phyloP scores from a whole-genome alignment of 2,888 invertebrate genomes.

The Didymodactylos carnosus region DNA sequence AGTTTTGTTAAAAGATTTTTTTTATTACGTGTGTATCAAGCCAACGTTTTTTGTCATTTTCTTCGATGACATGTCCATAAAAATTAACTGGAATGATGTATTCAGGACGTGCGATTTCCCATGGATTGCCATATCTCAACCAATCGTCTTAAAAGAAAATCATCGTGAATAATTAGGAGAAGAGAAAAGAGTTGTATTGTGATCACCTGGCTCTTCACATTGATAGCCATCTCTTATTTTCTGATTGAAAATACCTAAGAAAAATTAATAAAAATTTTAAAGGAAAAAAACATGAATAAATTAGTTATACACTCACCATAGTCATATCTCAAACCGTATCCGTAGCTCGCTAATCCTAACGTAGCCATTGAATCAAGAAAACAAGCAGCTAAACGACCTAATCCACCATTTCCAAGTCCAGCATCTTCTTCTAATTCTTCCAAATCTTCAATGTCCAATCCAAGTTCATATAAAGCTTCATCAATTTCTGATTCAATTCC shows the following conservation, averaged over 20 bases:
- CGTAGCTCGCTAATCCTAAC: conserved; percentile 88
- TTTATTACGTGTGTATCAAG: conserved; percentile 79
- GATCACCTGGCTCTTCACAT: conserved; percentile 89
- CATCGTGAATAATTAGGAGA: too few species aligned
- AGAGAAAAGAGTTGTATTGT: too few species aligned
- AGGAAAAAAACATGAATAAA: background rate
- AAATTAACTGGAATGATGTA: conserved; percentile 91
- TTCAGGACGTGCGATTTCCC: conserved; percentile 98
- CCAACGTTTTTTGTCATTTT: conserved; percentile 69
- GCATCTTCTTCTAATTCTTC: conserved; percentile 96
- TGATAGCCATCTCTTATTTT: conserved; percentile 85
- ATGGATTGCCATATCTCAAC: conserved; percentile 81
- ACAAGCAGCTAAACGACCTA: conserved; percentile 90
- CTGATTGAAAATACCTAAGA: conserved; percentile 91
- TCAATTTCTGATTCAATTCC: conserved; percentile 91
- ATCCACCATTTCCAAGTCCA: conserved; percentile 88
- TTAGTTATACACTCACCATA: conserved; percentile 45
- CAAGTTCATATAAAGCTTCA: conserved; percentile 78
- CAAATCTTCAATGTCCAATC: conserved; percentile 85
- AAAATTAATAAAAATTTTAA: conserved; percentile 29
- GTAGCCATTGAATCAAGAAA: conserved; percentile 99
- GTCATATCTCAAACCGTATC: conserved; percentile 73
- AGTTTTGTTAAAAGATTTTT: conserved; percentile 8
- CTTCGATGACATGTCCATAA: conserved; percentile 75
- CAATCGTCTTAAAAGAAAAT: too few species aligned